These are phyloP conservation scores for Andrena fulva DNA, from an alignment of 2,888 invertebrate genomes.

Conservation along the genomic window DNA sequence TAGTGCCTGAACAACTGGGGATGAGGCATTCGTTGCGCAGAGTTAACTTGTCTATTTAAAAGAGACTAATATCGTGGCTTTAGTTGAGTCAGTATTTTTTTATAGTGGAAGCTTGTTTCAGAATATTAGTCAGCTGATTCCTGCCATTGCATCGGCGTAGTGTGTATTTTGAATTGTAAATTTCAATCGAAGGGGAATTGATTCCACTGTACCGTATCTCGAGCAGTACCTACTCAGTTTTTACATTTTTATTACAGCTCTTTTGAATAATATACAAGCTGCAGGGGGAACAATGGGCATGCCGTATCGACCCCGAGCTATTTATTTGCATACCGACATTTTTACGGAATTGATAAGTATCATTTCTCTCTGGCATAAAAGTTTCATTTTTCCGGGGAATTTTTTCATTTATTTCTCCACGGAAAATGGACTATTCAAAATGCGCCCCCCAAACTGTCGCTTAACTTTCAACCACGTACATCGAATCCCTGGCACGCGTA, in stretches of 20 bases:
- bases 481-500: not conserved
- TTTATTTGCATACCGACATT: slow-evolving; percentile 2
- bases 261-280: not conserved
- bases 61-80: no score
- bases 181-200: no score
- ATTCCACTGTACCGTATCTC: not conserved
- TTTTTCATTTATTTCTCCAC: not conserved
- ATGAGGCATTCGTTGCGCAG: not conserved
- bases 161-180: no score
- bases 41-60: no score
- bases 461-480: not conserved
- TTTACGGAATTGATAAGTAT: not conserved
- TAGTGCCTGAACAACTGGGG: not conserved
- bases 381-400: not conserved
- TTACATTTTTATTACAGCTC: not conserved
- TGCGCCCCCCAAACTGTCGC: not conserved
- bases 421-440: not conserved
- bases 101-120: no score
- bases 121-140: no score
- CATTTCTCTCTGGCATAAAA: not conserved
- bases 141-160: no score
- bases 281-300: not conserved
- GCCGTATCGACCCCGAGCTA: not conserved
- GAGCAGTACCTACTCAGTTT: not conserved
- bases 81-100: no score